phyloP scores from a whole-genome alignment of 2,113 vertebrate species.

The Lepus timidus region DNA sequence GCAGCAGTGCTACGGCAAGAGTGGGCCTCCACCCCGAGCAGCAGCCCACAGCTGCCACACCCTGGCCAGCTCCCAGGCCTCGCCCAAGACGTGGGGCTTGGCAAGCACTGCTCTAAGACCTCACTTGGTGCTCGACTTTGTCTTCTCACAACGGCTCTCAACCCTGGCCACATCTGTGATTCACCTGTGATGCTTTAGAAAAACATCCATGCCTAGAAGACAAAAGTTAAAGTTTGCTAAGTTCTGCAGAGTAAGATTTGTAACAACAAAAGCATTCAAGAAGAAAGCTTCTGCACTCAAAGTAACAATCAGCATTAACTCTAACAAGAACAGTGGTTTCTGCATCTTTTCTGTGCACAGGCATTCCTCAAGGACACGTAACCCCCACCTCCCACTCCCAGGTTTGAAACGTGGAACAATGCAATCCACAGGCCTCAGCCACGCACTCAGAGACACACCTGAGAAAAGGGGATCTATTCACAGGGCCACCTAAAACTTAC shows the following conservation, averaged over 20 bases:
- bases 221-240: constrained; percentile 8
- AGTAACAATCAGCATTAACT: not conserved
- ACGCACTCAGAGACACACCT: not conserved
- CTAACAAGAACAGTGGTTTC: not conserved
- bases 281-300: constrained; percentile 31
- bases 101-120: not conserved
- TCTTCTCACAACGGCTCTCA: not conserved
- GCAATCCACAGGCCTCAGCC: not conserved
- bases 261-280: constrained; percentile 18
- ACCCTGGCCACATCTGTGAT: not conserved
- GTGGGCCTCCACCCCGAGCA: not conserved
- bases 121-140: not conserved
- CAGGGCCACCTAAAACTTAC: not conserved
- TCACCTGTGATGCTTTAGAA: constrained; percentile 8
- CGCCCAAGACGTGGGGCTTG: not conserved
- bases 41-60: not conserved
- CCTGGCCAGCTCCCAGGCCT: not conserved
- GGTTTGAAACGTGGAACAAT: constrained; percentile 6
- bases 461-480: not conserved
- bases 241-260: constrained; percentile 20
- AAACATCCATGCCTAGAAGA: not conserved
- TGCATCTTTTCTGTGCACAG: constrained; percentile 16
- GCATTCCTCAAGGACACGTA: not conserved
- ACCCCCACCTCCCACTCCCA: too few species aligned
- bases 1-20: not conserved